Percentiles rank a stretch among this genome's conserved stretches.
Evolutionary conservation across 2,888 invertebrate species (phyloP).

Genomic region (Zygaena filipendulae): DNA sequence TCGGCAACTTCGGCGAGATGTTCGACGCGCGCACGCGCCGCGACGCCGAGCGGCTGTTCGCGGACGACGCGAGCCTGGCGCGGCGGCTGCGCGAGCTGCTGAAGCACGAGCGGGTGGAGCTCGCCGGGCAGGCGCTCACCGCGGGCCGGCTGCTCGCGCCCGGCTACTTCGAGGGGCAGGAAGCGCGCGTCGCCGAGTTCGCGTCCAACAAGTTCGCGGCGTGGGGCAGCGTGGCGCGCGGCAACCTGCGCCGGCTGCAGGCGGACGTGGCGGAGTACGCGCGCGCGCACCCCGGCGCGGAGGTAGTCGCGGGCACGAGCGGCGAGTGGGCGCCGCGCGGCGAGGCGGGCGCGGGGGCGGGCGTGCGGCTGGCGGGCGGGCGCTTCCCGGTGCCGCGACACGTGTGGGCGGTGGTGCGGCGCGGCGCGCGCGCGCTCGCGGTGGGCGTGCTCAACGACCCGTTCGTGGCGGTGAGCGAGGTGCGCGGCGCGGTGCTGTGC

Average conservation of each 20-base stretch:
- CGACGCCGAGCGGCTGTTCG: constrained; percentile 45
- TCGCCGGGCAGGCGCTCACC: constrained; percentile 41
- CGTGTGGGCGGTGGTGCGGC: constrained; percentile 43
- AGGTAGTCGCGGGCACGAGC: constrained; percentile 29
- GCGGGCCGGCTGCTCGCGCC: constrained; percentile 31
- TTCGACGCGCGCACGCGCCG: constrained; percentile 43
- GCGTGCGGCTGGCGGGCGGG: constrained; percentile 21
- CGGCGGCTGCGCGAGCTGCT: constrained; percentile 39
- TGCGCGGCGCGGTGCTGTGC: constrained; percentile 45
- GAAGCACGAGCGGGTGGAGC: constrained; percentile 30
- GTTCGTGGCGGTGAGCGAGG: constrained; percentile 50
- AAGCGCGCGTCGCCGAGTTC: constrained; percentile 41
- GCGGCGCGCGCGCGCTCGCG: constrained; percentile 25
- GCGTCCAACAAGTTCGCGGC: constrained; percentile 39
- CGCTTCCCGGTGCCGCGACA: constrained; percentile 50
- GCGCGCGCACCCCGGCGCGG: constrained; percentile 20
- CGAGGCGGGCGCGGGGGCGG: constrained; percentile 8
- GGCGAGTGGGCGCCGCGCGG: constrained; percentile 23
- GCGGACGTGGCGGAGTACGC: constrained; percentile 31
- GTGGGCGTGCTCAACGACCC: constrained; percentile 51
- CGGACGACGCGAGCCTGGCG: constrained; percentile 37
- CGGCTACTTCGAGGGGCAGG: constrained; percentile 44
- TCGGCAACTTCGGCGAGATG: constrained; percentile 60
- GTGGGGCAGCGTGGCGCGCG: constrained; percentile 45
- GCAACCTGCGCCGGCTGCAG: constrained; percentile 43